Evolutionary conservation across 2,888 invertebrate species (phyloP).

Genomic region (Chromoteleia sp.): DNA sequence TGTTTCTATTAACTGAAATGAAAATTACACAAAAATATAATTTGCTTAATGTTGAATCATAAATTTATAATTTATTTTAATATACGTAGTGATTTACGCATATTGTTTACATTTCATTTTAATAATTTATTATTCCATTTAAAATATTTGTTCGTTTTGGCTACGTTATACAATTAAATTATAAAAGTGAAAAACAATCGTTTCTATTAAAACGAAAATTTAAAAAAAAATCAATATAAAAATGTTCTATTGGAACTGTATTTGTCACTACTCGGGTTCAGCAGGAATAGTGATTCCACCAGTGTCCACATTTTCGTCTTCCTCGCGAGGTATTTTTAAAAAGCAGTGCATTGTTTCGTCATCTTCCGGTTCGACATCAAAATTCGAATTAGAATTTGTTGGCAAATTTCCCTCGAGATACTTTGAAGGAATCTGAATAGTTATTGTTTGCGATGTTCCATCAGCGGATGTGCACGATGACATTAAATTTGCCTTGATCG

Average conservation of each 20-base stretch:
- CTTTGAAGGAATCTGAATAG: constrained; percentile 82
- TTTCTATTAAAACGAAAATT: constrained; percentile 21
- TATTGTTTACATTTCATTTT: background rate
- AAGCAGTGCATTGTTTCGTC: constrained; percentile 85
- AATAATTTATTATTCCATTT: constrained; percentile 27
- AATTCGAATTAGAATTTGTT: constrained; percentile 73
- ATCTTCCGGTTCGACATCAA: constrained; percentile 82
- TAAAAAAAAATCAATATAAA: too few relatives aligned
- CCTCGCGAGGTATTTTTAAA: constrained; percentile 81
- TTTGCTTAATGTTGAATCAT: too few relatives aligned
- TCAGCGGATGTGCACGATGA: constrained; percentile 83
- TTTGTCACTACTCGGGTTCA: constrained; percentile 78
- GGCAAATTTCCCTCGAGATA: constrained; percentile 80
- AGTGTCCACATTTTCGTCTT: constrained; percentile 86
- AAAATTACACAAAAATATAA: too few relatives aligned
- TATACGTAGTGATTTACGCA: too few relatives aligned
- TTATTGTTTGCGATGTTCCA: constrained; percentile 82
- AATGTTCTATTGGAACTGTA: constrained; percentile 5
- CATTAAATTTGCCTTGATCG: constrained; percentile 82
- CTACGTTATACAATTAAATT: constrained; percentile 12
- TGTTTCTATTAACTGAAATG: too few relatives aligned
- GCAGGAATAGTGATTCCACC: constrained; percentile 87
- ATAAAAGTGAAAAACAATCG: constrained; percentile 13
- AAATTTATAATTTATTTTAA: too few relatives aligned
- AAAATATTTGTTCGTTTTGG: constrained; percentile 5